Conservation (phyloP, 2,113 vertebrate genomes). For the Neolamprologus cancellatus region DNA sequence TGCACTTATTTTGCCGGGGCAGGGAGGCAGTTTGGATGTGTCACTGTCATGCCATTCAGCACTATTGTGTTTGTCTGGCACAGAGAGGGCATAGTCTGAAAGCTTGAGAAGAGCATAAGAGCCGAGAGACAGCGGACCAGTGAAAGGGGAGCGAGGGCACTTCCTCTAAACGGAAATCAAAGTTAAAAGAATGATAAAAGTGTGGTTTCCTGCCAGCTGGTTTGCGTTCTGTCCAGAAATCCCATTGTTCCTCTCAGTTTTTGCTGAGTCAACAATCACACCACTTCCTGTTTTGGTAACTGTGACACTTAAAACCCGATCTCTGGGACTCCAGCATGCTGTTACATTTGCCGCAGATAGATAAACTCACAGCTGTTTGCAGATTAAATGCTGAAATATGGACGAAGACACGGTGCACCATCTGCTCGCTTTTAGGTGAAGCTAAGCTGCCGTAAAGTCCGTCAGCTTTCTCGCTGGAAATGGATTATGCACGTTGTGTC, state of each 20-base stretch:
- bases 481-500: background rate
- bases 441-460: background rate
- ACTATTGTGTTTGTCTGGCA: background rate
- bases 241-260: constrained; percentile 69
- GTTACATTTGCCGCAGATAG: background rate
- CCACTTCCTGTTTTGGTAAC: constrained; percentile 68
- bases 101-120: constrained; percentile 7
- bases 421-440: background rate
- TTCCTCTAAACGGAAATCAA: constrained; percentile 71
- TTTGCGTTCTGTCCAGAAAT: constrained; percentile 72
- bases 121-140: constrained; percentile 27
- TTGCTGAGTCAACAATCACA: constrained; percentile 72
- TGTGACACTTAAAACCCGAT: constrained; percentile 40
- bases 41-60: background rate
- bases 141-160: constrained; percentile 45
- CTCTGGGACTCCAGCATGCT: background rate
- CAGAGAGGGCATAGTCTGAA: background rate
- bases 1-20: constrained; percentile 1
- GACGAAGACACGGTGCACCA: background rate
- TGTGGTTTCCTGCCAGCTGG: constrained; percentile 78
- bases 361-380: background rate
- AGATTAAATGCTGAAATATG: background rate
- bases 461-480: background rate
- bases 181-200: constrained; percentile 68
- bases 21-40: background rate